A percentile compares a stretch with the other conserved stretches of the same genome.
Conservation (phyloP, 2,888 invertebrate genomes). For the Yponomeuta sedellus region DNA sequence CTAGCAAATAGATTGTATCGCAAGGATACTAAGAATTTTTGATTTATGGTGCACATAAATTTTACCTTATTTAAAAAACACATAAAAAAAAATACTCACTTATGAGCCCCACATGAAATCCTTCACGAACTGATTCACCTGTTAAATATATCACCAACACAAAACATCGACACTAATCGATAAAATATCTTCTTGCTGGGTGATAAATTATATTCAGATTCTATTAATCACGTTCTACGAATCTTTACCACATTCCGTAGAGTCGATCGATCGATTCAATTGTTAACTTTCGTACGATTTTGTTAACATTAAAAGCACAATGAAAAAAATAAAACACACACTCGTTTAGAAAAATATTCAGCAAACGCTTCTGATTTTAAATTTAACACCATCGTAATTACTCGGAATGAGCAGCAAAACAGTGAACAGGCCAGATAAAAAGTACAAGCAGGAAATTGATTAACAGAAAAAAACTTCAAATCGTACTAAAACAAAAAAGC, state of each 20-base stretch:
- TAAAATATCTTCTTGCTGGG: neutral
- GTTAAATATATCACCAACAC: neutral
- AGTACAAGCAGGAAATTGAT: neutral
- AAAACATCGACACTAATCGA: slow-evolving; percentile 1
- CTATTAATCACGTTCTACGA: slow-evolving; percentile 9
- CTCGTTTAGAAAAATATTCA: neutral
- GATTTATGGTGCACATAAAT: neutral
- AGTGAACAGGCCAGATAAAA: slow-evolving; percentile 2
- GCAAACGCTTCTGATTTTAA: too few relatives aligned
- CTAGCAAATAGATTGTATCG: too few relatives aligned
- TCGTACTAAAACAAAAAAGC: neutral
- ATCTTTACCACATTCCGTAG: neutral
- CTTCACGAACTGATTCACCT: neutral
- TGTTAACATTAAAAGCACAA: neutral
- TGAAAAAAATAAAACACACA: neutral
- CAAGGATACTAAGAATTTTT: too few relatives aligned
- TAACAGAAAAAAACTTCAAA: neutral
- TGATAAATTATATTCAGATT: neutral
- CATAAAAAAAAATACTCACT: neutral
- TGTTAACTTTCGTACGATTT: neutral
- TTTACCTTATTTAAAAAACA: neutral
- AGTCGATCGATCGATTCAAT: slow-evolving; percentile 4
- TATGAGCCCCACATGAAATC: neutral
- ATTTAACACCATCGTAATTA: neutral
- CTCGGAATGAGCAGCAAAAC: neutral